Conservation (phyloP, 92 coral and sea anemone species). For the Porites lobata region DNA sequence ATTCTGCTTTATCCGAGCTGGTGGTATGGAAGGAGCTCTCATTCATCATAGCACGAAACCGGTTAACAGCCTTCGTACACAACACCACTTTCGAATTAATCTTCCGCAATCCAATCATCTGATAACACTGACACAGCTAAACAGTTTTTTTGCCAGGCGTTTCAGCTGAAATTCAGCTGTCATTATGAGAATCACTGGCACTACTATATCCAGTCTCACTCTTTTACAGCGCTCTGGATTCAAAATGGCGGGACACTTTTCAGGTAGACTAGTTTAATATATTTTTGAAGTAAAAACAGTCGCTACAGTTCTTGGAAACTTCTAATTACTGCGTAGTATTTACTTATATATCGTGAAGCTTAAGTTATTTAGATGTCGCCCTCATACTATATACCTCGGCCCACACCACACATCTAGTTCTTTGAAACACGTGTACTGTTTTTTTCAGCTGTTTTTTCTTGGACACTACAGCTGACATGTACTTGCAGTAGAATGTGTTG, state of each 20-base stretch:
- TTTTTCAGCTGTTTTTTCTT: too few relatives aligned
- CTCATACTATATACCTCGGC: background rate
- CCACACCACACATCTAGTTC: too few relatives aligned
- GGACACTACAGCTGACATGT: too few relatives aligned
- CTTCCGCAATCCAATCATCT: conserved; percentile 46
- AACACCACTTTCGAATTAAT: background rate
- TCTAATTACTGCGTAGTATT: background rate
- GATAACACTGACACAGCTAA: background rate
- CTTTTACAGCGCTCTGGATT: conserved; percentile 8
- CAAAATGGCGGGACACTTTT: conserved; percentile 99
- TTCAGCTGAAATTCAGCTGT: background rate
- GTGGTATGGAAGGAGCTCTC: conserved; percentile 56
- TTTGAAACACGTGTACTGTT: conserved; percentile 8
- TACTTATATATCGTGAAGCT: too few relatives aligned
- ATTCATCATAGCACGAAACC: conserved; percentile 19
- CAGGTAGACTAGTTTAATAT: conserved; percentile 67
- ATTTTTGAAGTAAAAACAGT: background rate
- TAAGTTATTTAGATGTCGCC: background rate
- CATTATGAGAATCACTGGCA: conserved; percentile 18
- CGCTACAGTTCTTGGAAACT: background rate
- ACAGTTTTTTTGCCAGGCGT: conserved; percentile 3
- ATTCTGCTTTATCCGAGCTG: conserved; percentile 77
- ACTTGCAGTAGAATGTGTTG: too few relatives aligned
- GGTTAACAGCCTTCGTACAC: background rate
- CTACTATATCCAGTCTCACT: conserved; percentile 31